A percentile compares a stretch with the other conserved stretches of the same genome.
Conservation (phyloP, 2,888 invertebrate species). For the Lithophane socia region DNA sequence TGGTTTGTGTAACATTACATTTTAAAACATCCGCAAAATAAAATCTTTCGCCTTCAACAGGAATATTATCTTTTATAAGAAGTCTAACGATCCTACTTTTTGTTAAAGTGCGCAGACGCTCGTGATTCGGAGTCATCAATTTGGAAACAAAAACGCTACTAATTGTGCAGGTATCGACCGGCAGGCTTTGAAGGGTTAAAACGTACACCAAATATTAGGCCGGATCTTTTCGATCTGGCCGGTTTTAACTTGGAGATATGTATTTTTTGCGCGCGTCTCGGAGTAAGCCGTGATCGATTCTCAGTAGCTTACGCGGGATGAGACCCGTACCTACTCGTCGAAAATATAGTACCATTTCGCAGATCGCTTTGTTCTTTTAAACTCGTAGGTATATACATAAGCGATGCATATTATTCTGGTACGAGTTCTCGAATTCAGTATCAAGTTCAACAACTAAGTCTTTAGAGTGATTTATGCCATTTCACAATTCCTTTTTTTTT, state of each 20-base stretch:
- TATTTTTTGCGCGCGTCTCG: conserved; percentile 72
- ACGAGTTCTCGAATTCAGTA: not conserved
- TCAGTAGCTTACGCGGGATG: conserved; percentile 70
- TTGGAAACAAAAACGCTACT: conserved; percentile 67
- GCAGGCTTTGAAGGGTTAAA: conserved; percentile 69
- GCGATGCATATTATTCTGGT: conserved; percentile 12
- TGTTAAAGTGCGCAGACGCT: conserved; percentile 58
- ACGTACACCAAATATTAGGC: conserved; percentile 66
- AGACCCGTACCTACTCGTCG: conserved; percentile 65
- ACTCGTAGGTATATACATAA: conserved; percentile 24
- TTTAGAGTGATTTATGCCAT: not conserved
- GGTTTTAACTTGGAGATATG: conserved; percentile 70
- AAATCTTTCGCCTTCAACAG: conserved; percentile 33
- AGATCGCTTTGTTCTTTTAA: conserved; percentile 66
- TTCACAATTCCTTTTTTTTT: not conserved
- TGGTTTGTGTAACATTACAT: not conserved
- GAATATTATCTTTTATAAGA: conserved; percentile 52
- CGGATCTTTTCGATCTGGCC: conserved; percentile 66
- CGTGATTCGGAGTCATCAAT: conserved; percentile 65
- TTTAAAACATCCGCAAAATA: not conserved
- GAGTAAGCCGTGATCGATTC: conserved; percentile 75
- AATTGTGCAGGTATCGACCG: conserved; percentile 69
- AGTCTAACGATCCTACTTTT: conserved; percentile 56
- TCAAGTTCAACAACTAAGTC: conserved; percentile 5
- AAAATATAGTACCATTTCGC: conserved; percentile 70